Percentiles rank a stretch among this genome's conserved stretches.
Conservation (phyloP, 2,888 invertebrate species). For the Malachius bipustulatus region DNA sequence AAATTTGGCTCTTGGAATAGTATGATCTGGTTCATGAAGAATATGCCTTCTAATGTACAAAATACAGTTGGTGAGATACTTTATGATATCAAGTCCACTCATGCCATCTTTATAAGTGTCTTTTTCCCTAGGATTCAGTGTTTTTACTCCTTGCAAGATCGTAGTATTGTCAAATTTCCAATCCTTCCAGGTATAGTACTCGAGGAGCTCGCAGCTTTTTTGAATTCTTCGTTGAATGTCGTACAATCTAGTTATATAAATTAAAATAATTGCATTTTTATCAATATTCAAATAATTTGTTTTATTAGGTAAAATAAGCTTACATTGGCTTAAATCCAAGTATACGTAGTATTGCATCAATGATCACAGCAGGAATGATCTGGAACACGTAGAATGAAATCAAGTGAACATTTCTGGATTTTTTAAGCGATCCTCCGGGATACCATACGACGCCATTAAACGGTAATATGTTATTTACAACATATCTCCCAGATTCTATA, state of each 20-base stretch:
- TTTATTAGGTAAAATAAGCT: too few relatives aligned
- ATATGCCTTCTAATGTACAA: conserved; percentile 65
- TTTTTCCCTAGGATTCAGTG: conserved; percentile 53
- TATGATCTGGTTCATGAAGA: conserved; percentile 67
- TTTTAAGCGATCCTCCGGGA: conserved; percentile 79
- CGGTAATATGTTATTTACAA: conserved; percentile 65
- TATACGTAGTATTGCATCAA: conserved; percentile 66
- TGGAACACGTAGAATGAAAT: conserved; percentile 80
- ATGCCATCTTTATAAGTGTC: conserved; percentile 57
- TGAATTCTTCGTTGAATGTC: conserved; percentile 70
- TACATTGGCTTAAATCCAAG: conserved; percentile 80
- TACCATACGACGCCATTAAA: conserved; percentile 73
- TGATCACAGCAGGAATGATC: conserved; percentile 76
- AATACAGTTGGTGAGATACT: conserved; percentile 73
- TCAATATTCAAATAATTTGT: too few relatives aligned
- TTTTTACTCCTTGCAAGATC: conserved; percentile 43
- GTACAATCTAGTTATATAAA: conserved; percentile 66
- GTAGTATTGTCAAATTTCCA: conserved; percentile 76
- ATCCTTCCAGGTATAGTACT: conserved; percentile 82
- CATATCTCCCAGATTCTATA: conserved; percentile 64
- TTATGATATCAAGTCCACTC: conserved; percentile 57
- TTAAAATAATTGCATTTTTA: too few relatives aligned
- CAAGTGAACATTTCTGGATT: conserved; percentile 61
- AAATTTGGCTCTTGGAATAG: conserved; percentile 62
- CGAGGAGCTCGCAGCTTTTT: conserved; percentile 78